Base-by-base conservation (phyloP, 2,797 vertebrate species). In the Novumbra hubbsi region DNA sequence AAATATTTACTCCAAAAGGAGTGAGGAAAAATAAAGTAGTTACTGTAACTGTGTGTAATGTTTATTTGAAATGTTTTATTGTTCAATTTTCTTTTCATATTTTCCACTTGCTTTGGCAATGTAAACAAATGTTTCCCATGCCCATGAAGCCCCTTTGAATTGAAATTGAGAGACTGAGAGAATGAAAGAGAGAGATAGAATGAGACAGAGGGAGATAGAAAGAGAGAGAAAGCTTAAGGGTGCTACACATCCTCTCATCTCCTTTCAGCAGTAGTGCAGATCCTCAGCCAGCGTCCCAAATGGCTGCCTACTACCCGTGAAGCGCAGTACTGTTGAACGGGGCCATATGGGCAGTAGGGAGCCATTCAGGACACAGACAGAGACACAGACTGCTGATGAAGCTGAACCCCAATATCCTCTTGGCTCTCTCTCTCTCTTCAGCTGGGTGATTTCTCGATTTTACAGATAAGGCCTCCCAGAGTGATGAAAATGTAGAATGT, bases 381-480 rank as follows among this genome's bases (percentile, higher is more conserved):
- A 9, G 50, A 6, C 90, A 90, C 88, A 92, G 91, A 91, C 89
- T 90, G 92, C 92, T 91, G 92, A 93, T 91, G 89, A 92, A 90
- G 90, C 91, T 80, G 86, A 90, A 91, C 91, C 89, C 90, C 90
- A 92, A 93, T 91, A 90, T 92, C 19, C 50, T 38, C 34, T 38
- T 38, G 34, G 34, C 34, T 38, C 34, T 38, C 34, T 86, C 88
- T 83, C 76, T 85, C 76, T 87, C 88, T 89, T 88, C 90, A 87
- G 87, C 91, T 88, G 88, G 89, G 91, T 88, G 88, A 88, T 92
- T 93, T 91, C 88, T 90, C 90, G 90, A 89, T 92, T 90, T 92
- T 90, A 89, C 88, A 93, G 91, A 92, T 93, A 88, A 87, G 87
- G 87, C 84, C 85, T 49, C 77, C 89, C 85, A 91, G 90, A 85